A percentile compares a stretch with the other conserved stretches of the same genome.
Conservation (phyloP, 2,113 vertebrate species). For the Calyptomena viridis region DNA sequence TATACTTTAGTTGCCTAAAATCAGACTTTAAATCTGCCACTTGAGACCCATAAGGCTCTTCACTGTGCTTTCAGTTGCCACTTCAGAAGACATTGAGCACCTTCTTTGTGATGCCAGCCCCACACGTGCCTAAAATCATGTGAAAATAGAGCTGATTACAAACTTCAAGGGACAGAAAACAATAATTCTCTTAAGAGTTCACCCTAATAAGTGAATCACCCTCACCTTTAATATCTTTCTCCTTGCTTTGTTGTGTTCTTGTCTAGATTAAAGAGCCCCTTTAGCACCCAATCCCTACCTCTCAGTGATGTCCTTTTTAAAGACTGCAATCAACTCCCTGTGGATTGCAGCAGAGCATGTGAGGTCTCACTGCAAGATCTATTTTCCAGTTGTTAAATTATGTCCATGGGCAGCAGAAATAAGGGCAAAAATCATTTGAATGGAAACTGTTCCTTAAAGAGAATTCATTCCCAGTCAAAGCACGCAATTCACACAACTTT, state of each 20-base stretch:
- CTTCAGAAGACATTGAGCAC: background rate
- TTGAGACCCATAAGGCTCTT: background rate
- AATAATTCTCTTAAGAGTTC: background rate
- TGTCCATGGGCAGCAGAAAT: background rate
- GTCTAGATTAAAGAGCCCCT: background rate
- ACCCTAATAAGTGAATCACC: background rate
- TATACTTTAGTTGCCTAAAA: background rate
- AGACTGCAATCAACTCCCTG: background rate
- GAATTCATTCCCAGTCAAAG: background rate
- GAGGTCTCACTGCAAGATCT: background rate
- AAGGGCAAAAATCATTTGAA: background rate
- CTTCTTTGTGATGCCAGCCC: background rate
- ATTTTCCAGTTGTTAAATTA: background rate
- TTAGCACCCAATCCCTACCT: background rate
- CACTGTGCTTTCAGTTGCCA: rapidly evolving
- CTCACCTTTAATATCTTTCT: background rate
- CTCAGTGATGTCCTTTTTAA: background rate
- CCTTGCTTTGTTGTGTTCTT: background rate
- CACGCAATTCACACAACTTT: rapidly evolving
- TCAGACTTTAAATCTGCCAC: background rate
- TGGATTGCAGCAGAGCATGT: background rate
- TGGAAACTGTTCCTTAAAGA: background rate
- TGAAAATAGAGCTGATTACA: background rate
- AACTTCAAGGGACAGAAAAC: background rate
- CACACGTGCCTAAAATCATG: background rate